These are phyloP conservation scores for Bagarius yarrelli DNA, from an alignment of 2,113 vertebrate genomes.

Conservation along the genomic window DNA sequence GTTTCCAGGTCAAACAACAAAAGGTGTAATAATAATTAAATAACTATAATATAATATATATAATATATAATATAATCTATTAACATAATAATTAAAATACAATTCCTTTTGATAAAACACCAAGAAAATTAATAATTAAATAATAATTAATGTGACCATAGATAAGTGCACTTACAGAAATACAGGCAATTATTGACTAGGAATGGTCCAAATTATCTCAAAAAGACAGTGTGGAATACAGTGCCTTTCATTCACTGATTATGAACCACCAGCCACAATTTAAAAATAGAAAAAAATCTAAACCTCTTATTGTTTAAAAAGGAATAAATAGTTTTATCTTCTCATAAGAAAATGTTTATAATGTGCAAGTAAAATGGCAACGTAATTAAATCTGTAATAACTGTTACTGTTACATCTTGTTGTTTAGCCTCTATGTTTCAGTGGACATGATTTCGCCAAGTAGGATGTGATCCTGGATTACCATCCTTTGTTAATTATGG, in stretches of 20 bases:
- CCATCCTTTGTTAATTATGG: too few relatives aligned
- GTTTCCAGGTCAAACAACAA: slow-evolving; percentile 46
- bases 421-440: too few relatives aligned
- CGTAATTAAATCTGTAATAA: not conserved
- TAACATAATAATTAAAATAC: slow-evolving; percentile 44
- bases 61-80: slow-evolving; percentile 51
- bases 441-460: too few relatives aligned
- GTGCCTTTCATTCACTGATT: not conserved
- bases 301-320: not conserved
- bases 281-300: not conserved
- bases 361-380: not conserved
- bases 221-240: not conserved
- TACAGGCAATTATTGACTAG: not conserved
- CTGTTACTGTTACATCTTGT: too few relatives aligned
- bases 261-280: not conserved
- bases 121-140: slow-evolving; percentile 60
- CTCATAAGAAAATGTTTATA: not conserved
- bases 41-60: too few relatives aligned
- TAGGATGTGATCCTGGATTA: too few relatives aligned
- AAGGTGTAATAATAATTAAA: too few relatives aligned
- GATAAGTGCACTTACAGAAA: slow-evolving; percentile 45
- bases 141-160: slow-evolving; percentile 56
- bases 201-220: slow-evolving; percentile 9
- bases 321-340: not conserved
- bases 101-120: slow-evolving; percentile 60